Percentiles rank a stretch among this genome's conserved stretches.
phyloP scores from a whole-genome alignment of 2,113 vertebrate genomes.

The Prolemur simus region DNA sequence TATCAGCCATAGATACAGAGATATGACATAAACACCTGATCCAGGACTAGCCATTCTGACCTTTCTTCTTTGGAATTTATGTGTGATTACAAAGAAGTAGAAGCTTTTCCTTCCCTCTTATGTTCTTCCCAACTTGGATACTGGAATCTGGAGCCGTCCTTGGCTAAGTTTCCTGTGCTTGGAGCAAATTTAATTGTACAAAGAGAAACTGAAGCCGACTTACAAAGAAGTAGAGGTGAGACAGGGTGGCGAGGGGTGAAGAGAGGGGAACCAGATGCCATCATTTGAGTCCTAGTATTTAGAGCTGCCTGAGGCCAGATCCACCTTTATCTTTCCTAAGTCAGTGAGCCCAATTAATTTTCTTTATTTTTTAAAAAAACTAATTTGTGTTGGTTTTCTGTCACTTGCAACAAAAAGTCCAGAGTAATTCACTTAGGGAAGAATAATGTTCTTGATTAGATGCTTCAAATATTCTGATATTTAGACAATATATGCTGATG shows the following conservation, averaged over 20 bases:
- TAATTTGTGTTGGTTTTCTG: not conserved
- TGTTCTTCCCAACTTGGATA: not conserved
- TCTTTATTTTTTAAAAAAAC: not conserved
- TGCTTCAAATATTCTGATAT: not conserved
- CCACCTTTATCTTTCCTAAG: not conserved
- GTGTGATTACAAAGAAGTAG: not conserved
- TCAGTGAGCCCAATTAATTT: not conserved
- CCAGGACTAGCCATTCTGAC: not conserved
- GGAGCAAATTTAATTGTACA: not conserved
- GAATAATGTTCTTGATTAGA: not conserved
- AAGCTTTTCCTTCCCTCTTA: not conserved
- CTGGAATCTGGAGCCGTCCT: not conserved
- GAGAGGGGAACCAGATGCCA: not conserved
- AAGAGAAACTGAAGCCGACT: not conserved
- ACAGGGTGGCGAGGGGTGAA: accelerated
- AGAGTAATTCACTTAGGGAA: not conserved
- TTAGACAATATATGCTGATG: not conserved
- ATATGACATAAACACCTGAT: not conserved
- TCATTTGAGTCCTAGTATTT: not conserved
- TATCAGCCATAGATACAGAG: not conserved
- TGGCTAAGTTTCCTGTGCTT: not conserved
- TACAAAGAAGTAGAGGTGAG: not conserved
- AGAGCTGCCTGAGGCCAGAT: not conserved
- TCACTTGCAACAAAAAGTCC: not conserved
- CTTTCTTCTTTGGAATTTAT: not conserved